These are phyloP conservation scores for Neoascia interrupta DNA, from an alignment of 2,888 invertebrate genomes.

Conservation along the genomic window DNA sequence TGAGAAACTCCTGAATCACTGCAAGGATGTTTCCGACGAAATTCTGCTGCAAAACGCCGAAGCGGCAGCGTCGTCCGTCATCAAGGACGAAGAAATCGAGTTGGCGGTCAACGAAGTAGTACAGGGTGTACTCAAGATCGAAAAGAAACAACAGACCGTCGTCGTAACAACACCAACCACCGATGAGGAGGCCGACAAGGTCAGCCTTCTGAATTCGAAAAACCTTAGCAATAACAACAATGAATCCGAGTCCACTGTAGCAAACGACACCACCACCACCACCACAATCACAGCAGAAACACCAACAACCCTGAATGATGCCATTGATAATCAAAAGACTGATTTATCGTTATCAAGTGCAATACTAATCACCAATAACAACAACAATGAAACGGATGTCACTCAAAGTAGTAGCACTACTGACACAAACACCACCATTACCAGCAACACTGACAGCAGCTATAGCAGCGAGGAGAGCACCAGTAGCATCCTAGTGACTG, in stretches of 20 bases:
- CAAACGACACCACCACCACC: conserved; percentile 49
- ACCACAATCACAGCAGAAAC: conserved; percentile 69
- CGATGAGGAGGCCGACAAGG: conserved; percentile 72
- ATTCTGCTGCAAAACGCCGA: conserved; percentile 73
- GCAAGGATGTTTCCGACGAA: conserved; percentile 77
- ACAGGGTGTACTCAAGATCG: conserved; percentile 80
- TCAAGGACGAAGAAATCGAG: conserved; percentile 81
- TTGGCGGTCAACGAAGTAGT: conserved; percentile 81
- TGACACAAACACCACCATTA: conserved; percentile 54
- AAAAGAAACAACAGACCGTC: conserved; percentile 74
- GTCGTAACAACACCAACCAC: conserved; percentile 51
- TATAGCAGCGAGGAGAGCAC: conserved; percentile 14
- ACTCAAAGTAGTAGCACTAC: conserved; percentile 73
- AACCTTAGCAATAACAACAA: conserved; percentile 74
- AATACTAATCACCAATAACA: conserved; percentile 72
- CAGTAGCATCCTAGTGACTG: conserved; percentile 22
- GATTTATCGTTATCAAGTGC: conserved; percentile 75
- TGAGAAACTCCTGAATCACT: conserved; percentile 80
- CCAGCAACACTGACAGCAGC: conserved; percentile 26
- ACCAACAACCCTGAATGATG: conserved; percentile 58
- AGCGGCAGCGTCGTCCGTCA: conserved; percentile 77
- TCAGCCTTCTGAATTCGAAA: conserved; percentile 76
- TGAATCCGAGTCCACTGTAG: conserved; percentile 58
- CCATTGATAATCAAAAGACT: conserved; percentile 79
- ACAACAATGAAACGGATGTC: conserved; percentile 71